Base-by-base conservation (phyloP, 2,113 vertebrate genomes). In the Oncorhynchus tshawytscha region DNA sequence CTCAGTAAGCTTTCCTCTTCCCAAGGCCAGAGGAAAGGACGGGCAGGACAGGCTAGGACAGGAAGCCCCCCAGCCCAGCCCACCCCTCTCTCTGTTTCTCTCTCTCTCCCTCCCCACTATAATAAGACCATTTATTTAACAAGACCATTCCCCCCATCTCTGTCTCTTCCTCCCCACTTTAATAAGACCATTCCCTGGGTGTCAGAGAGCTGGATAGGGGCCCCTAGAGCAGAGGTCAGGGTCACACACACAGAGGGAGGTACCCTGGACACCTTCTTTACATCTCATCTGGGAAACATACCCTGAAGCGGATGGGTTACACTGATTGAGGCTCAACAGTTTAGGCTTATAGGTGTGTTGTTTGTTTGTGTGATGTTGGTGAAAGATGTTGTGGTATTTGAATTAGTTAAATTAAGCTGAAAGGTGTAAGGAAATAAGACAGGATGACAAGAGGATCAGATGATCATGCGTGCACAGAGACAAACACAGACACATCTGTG, bases 101-200 rank as follows among this genome's bases (percentile, higher is more conserved):
- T 69, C 77, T 68, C 31, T 31, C 31, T 59, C 75, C 68, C 75
- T 74, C 39, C 64, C 54, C 51, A 67, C 84, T 74, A 84, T 88
- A 87, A 86, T 34, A 34, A 34, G 34, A 34, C 34, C 5, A 7
- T 34, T 34, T 31, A 31, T 31, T 31, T 31, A 5, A 31, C 5
- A 31, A 31, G 31, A 31, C 31, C 5, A 31, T 31, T 49, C 48
- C 12, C 12, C 48, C 9, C 39, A n/a, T 66, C 25, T 49, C 73
- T 76, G 64, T 80, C 74, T 69, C 77, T 71, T 69, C 73, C 76
- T 31, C 39, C 57, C 48, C 51, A 67, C 84, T 73, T 85, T 88
- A 87, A 86, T 84, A 83, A 85, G 74, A 72, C 71, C 62, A 82
- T 82, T 87, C 82, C 18, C 5, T 34, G 67, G 72, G 78, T 87